Evolutionary conservation across 2,797 vertebrate species (phyloP), one percentile per base, ranked within the genome.

Genomic region (Nannoperca australis): DNA sequence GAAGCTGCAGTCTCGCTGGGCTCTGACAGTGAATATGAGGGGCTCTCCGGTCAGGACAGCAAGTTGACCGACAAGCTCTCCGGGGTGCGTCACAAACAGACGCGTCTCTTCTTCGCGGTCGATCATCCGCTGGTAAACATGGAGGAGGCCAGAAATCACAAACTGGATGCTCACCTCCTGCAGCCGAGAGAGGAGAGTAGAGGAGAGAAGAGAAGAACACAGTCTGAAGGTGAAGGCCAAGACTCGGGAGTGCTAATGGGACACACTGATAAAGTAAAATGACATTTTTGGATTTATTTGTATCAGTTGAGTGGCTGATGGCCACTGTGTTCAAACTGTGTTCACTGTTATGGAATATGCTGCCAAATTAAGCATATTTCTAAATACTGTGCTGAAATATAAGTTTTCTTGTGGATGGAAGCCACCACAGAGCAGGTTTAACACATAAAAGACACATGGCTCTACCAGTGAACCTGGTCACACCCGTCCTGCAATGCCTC

Each of bases 1-100:
- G 92, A 96, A 98, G 93, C 94, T 95, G 93, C 97, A 98, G 92
- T 98, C 98, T 1, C 96, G 82, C 76, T 97, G 96, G 73, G 98
- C 97, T 72, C 94, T 94, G 74, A 99, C 96, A 58, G 96, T 98
- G 92, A 99, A 99, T 92, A 98, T 98, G 1, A 99, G 96, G 0
- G 98, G 97, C 55, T 99, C 98, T 15, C 98, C 98, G 0, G 98
- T 99, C 67, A 99, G 95, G 40, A 98, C 98, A 0, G 98, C 97
- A 0, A 99, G 95, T 76, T 99, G 98, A 7, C 98, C 97, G 0
- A 98, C 97, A 2, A 99, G 93, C 85, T 99, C 98, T 8, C 98
- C 98, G 0, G 98, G 97, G 53, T 97, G 97, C 0, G 97, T 96
- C 32, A 98, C 92, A 84, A 99, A 99, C 22, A 99, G 94, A 54